A percentile compares a stretch with the other conserved stretches of the same genome.
Conservation (phyloP, 2,797 vertebrate species). For the Prionace glauca region DNA sequence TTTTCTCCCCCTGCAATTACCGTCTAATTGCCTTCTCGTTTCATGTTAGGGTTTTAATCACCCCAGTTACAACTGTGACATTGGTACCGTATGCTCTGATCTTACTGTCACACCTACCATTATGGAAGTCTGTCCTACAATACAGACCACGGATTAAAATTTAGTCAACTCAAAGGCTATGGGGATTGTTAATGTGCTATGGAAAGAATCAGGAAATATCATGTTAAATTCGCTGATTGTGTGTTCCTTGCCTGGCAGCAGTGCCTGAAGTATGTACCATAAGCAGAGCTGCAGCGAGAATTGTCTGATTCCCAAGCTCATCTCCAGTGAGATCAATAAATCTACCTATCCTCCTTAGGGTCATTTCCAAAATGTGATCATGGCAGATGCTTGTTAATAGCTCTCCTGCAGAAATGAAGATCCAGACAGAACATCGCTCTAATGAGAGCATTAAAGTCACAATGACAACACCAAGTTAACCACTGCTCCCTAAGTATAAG, state of each 20-base stretch:
- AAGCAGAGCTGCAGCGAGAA: background rate
- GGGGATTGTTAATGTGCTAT: background rate
- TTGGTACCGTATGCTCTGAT: background rate
- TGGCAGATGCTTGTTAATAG: background rate
- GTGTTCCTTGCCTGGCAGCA: background rate
- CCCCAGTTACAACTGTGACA: background rate
- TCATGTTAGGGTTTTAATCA: background rate
- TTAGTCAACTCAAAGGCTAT: background rate
- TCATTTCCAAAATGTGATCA: background rate
- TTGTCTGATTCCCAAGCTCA: background rate
- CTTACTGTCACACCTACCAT: background rate
- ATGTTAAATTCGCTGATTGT: background rate
- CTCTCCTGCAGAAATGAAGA: background rate
- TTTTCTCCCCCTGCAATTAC: background rate
- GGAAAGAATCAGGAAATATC: background rate
- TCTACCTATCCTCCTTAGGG: background rate
- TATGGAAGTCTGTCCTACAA: background rate
- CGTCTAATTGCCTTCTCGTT: background rate
- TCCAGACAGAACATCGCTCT: background rate
- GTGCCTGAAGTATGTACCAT: background rate
- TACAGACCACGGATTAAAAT: background rate
- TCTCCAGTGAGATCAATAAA: background rate
- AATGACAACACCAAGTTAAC: background rate
- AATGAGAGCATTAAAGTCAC: background rate
- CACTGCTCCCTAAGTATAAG: background rate